Base-by-base conservation (phyloP, 2,113 vertebrate species). In the Festucalex cinctus region DNA sequence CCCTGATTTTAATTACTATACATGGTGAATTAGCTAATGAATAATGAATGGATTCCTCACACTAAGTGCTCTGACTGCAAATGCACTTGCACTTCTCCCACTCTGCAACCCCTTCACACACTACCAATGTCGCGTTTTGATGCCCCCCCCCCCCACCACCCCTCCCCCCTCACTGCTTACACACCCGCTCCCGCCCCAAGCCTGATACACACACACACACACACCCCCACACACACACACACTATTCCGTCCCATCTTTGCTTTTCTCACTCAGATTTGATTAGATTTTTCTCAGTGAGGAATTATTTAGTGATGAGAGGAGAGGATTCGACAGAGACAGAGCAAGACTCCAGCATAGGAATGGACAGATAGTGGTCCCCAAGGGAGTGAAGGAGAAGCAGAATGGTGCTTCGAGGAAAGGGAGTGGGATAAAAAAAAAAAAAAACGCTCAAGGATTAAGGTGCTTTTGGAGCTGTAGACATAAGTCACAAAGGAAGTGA, bases 1-100 rank as follows among this genome's bases (percentile, higher is more conserved):
- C 84, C 81, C 85, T 88, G 83, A 82, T 89, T 91, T 92, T 89
- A 92, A 92, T 92, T 89, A 91, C 85, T 88, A 92, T 84, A 88
- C 89, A 90, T 85, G 84, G 85, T 88, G 88, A 90, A 90, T 91
- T 91, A 86, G 83, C 90, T 91, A 91, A 91, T 92, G 89, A 90
- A 91, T 92, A 90, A 92, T 92, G 90, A 92, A 92, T 91, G 86
- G 81, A 76, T 83, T 91, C 87, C 81, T 85, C 85, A 80, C 80
- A 82, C 84, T 84, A 88, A 91, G 90, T 91, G 91, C 90, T 86
- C 85, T 78, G 91, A 91, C 89, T 92, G 86, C 88, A 87, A 92
- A 92, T 91, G 90, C 83, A 77, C 73, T 85, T 70, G 83, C 83
- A 46, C 32, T 70, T 80, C 80, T 70, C 78, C 76, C 69, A 79